Evolutionary conservation across 2,797 vertebrate genomes (phyloP).

Genomic region (Hippopotamyrus pictus): DNA sequence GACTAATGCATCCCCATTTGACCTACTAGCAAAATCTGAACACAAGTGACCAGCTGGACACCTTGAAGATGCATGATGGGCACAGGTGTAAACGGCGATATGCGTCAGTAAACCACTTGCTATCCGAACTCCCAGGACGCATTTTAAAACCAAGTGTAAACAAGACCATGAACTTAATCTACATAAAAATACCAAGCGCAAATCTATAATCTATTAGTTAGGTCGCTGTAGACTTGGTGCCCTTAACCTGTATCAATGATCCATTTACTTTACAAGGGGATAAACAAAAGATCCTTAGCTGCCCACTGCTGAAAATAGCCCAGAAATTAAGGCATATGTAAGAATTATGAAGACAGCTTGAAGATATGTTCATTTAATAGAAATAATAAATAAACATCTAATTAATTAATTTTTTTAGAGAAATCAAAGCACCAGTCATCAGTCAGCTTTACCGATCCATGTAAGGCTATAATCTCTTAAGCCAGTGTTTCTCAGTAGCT

Average conservation of each 20-base stretch:
- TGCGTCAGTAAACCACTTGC: neutral
- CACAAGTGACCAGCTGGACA: neutral
- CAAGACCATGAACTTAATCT: neutral
- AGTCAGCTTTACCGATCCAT: neutral
- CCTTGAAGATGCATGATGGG: neutral
- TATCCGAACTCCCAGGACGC: neutral
- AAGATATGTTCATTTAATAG: slow-evolving; percentile 3
- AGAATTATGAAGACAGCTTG: slow-evolving; percentile 9
- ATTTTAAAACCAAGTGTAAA: neutral
- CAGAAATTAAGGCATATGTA: neutral
- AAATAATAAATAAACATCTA: neutral
- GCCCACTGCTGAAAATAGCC: neutral
- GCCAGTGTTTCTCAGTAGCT: neutral
- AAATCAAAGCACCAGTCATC: neutral
- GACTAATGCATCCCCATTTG: neutral
- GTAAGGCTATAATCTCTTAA: neutral
- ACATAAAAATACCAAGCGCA: neutral
- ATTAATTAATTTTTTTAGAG: neutral
- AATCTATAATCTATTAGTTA: slow-evolving; percentile 28
- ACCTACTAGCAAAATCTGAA: neutral
- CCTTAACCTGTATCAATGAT: slow-evolving; percentile 36
- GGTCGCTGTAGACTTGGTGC: slow-evolving; percentile 16
- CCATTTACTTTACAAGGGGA: slow-evolving; percentile 17
- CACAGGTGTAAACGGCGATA: neutral
- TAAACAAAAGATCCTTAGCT: slow-evolving; percentile 29